Percentiles rank a stretch among this genome's conserved stretches.
These are phyloP conservation scores for Felis chaus DNA, from an alignment of 2,113 vertebrate species.

Conservation along the genomic window DNA sequence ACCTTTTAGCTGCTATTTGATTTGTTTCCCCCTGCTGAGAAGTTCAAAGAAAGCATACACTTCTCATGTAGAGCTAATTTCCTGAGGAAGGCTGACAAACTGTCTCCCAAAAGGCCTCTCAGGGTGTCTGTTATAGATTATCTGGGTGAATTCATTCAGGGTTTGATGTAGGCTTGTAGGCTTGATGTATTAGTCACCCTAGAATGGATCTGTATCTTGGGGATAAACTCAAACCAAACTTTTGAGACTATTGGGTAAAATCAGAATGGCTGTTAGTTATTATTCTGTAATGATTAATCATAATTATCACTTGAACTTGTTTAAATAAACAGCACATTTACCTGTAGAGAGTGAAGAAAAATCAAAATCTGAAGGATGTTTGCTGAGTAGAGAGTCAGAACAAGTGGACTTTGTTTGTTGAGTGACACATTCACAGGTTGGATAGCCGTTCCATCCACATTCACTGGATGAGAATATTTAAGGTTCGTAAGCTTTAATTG, in stretches of 20 bases:
- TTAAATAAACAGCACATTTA: background rate
- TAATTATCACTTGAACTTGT: background rate
- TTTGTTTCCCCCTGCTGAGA: background rate
- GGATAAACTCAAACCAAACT: background rate
- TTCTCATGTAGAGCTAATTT: background rate
- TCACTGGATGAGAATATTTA: background rate
- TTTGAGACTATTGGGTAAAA: constrained; percentile 5
- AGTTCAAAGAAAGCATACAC: background rate
- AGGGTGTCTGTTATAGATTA: background rate
- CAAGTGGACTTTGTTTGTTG: background rate
- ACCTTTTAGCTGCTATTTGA: background rate
- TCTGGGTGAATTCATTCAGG: background rate
- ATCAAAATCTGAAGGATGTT: background rate
- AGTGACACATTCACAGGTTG: background rate
- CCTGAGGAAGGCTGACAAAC: background rate
- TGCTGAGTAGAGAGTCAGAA: background rate
- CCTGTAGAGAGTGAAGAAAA: background rate
- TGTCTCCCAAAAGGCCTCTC: background rate
- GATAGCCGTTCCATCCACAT: background rate
- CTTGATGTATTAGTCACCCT: background rate
- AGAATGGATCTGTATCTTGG: background rate
- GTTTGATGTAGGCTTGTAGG: background rate
- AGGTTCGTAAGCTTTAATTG: background rate
- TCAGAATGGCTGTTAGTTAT: background rate
- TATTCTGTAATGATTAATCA: constrained; percentile 4